Percentiles rank a stretch among this genome's conserved stretches.
phyloP scores from a whole-genome alignment of 2,113 vertebrate genomes.

The Lampris megalopsis region DNA sequence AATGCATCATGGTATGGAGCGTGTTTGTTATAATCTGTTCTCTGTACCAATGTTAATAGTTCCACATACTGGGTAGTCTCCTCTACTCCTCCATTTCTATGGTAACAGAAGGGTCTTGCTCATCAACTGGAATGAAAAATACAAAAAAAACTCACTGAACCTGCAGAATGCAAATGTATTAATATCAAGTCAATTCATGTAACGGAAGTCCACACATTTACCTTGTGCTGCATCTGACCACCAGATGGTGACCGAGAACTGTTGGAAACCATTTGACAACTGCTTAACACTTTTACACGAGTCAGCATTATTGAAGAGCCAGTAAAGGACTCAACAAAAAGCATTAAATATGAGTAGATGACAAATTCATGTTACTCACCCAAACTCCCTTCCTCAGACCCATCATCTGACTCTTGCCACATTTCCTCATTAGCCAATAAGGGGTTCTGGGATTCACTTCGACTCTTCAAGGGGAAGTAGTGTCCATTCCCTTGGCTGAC shows the following conservation, averaged over 20 bases:
- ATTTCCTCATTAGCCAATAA: constrained; percentile 89
- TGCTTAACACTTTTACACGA: too few relatives aligned
- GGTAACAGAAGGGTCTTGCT: constrained; percentile 75
- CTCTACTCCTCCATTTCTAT: constrained; percentile 79
- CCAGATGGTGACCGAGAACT: constrained; percentile 63
- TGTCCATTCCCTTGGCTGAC: constrained; percentile 93
- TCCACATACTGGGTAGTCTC: constrained; percentile 6
- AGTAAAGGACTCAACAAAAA: too few relatives aligned
- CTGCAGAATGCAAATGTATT: constrained; percentile 8
- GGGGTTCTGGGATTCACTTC: constrained; percentile 89
- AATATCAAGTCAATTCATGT: not conserved
- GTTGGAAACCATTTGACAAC: not conserved
- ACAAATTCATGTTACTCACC: constrained; percentile 80
- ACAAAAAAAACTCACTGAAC: not conserved
- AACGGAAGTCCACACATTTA: not conserved
- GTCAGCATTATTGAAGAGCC: too few relatives aligned
- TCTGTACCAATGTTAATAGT: constrained; percentile 28
- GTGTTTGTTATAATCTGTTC: constrained; percentile 19
- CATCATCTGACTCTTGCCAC: constrained; percentile 88
- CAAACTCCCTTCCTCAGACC: constrained; percentile 86
- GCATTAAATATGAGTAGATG: not conserved
- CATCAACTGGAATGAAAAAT: constrained; percentile 71
- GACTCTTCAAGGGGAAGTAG: constrained; percentile 89
- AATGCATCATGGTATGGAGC: constrained; percentile 44
- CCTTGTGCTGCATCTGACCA: constrained; percentile 40